Evolutionary conservation across 2,797 vertebrate species (phyloP).

Genomic region (Erethizon dorsatum): DNA sequence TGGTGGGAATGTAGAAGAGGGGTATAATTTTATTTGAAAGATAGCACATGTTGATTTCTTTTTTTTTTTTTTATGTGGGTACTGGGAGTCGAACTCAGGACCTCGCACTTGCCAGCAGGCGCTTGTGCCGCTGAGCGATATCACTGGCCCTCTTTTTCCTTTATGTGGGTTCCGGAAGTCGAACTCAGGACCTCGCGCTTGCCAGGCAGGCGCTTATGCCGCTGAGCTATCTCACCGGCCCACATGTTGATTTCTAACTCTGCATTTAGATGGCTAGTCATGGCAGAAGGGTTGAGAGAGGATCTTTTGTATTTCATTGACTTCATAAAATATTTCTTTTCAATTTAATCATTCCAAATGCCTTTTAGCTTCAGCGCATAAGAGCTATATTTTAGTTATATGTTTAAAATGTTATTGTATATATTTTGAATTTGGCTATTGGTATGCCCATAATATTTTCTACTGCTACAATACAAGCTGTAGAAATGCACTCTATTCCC

Average conservation of each 20-base stretch:
- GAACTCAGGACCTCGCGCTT: no score
- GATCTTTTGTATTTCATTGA: neutral
- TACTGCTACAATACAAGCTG: neutral
- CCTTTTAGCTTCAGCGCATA: neutral
- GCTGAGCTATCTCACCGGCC: no score
- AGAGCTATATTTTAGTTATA: neutral
- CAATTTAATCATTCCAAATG: neutral
- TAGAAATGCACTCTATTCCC: neutral
- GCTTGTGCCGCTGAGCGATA: no score
- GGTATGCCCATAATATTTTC: conserved; percentile 2
- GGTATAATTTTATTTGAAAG: neutral
- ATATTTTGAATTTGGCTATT: conserved; percentile 44
- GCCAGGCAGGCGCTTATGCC: no score
- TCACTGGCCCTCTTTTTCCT: no score
- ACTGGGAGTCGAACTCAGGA: no score
- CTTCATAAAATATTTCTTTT: conserved; percentile 1
- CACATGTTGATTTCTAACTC: neutral
- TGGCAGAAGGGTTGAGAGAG: neutral
- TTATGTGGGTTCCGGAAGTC: no score
- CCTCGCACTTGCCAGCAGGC: no score
- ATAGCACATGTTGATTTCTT: neutral
- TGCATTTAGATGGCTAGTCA: neutral
- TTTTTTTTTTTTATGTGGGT: no score
- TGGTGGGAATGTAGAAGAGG: neutral
- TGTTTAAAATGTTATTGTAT: conserved; percentile 13